These are phyloP conservation scores for Sericinus montela DNA, from an alignment of 2,888 invertebrate species.

Conservation along the genomic window DNA sequence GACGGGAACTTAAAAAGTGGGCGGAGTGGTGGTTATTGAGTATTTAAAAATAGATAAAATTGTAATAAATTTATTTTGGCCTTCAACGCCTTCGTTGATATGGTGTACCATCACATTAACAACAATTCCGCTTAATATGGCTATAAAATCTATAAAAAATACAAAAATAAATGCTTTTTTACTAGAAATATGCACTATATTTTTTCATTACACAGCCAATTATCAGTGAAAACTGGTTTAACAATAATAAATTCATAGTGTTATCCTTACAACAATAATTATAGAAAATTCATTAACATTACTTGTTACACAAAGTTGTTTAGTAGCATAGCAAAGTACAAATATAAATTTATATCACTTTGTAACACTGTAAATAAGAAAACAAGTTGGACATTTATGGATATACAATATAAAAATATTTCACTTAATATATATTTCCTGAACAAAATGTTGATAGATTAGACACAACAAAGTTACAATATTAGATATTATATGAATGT, in stretches of 20 bases:
- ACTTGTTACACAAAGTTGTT: neutral
- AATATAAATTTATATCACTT: neutral
- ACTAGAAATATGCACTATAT: neutral
- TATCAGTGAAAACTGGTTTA: neutral
- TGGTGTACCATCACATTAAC: neutral
- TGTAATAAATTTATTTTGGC: neutral
- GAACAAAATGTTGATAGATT: no score
- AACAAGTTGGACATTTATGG: no score
- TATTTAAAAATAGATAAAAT: no score
- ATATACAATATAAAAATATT: no score
- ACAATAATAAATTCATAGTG: slow-evolving; percentile 1
- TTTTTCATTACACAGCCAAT: slow-evolving; percentile 8
- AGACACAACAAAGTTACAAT: no score
- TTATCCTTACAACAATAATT: no score
- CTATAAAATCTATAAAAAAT: slow-evolving; percentile 2
- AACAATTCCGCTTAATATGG: neutral
- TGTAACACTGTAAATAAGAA: no score
- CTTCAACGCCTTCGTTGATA: slow-evolving; percentile 1
- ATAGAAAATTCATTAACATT: neutral
- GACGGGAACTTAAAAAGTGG: no score
- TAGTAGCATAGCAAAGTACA: neutral
- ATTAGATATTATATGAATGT: no score
- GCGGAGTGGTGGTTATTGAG: no score
- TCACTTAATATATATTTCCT: no score
- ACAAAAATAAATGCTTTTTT: slow-evolving; percentile 9